These are phyloP conservation scores for Epicampocera succincta DNA, from an alignment of 2,888 invertebrate genomes.

Conservation along the genomic window DNA sequence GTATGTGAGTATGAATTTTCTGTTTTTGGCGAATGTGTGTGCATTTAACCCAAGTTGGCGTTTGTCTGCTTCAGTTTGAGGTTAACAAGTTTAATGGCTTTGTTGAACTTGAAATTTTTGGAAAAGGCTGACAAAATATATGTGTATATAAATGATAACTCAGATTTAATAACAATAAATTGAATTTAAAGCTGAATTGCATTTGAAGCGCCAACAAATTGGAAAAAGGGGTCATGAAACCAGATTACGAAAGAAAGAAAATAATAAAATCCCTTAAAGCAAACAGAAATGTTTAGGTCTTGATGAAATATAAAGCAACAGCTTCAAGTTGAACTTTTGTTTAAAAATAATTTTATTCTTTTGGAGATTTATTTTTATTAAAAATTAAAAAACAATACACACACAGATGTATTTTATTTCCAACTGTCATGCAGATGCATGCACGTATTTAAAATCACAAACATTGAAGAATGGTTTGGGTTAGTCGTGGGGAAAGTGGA, in stretches of 20 bases:
- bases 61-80: constrained; percentile 49
- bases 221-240: constrained; percentile 62
- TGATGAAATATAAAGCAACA: constrained; percentile 15
- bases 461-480: too few species aligned
- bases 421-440: too few species aligned
- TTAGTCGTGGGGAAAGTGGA: too few species aligned
- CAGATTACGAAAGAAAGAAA: constrained; percentile 27
- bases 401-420: too few species aligned
- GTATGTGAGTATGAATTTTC: background rate
- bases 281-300: constrained; percentile 3
- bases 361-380: too few species aligned
- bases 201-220: constrained; percentile 21
- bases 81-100: constrained; percentile 69
- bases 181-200: constrained; percentile 15
- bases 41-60: background rate
- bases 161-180: constrained; percentile 25
- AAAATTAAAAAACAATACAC: too few species aligned
- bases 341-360: constrained; percentile 9
- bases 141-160: constrained; percentile 54
- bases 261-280: constrained; percentile 38
- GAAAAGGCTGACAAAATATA: constrained; percentile 20
- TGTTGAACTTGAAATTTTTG: constrained; percentile 66
- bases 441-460: too few species aligned
- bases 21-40: background rate
- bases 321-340: constrained; percentile 11